phyloP scores from a whole-genome alignment of 2,888 invertebrate genomes.

The Strigamia maritima region DNA sequence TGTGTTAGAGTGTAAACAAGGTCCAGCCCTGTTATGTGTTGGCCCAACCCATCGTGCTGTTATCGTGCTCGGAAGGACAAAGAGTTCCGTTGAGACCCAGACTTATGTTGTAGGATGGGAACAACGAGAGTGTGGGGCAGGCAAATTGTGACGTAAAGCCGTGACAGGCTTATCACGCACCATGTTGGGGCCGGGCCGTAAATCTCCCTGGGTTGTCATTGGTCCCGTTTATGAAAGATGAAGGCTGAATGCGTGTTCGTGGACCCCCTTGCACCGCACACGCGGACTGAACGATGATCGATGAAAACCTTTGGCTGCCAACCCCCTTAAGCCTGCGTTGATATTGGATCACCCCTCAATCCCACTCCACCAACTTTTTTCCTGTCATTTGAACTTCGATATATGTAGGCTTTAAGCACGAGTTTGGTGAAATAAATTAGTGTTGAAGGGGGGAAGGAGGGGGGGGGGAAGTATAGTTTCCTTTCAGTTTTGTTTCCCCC shows the following conservation, averaged over 20 bases:
- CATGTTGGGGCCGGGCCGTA: slow-evolving; percentile 35
- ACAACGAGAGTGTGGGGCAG: slow-evolving; percentile 35
- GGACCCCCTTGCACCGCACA: slow-evolving; percentile 35
- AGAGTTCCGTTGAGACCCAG: slow-evolving; percentile 29
- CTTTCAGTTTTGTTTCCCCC: neutral
- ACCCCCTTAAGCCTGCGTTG: slow-evolving; percentile 21
- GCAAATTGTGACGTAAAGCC: slow-evolving; percentile 40
- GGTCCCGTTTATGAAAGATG: slow-evolving; percentile 40
- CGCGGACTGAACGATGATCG: slow-evolving; percentile 36
- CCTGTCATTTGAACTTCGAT: neutral
- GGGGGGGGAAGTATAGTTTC: neutral
- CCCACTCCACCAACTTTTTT: slow-evolving; percentile 28
- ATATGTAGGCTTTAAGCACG: neutral
- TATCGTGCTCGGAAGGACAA: slow-evolving; percentile 18
- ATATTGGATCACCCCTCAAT: slow-evolving; percentile 36
- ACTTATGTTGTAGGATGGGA: slow-evolving; percentile 17
- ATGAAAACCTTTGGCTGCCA: slow-evolving; percentile 30
- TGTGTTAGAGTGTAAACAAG: slow-evolving; percentile 19
- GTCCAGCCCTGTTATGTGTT: slow-evolving; percentile 30
- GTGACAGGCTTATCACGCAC: slow-evolving; percentile 40
- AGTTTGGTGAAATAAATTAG: neutral
- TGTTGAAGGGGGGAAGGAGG: neutral
- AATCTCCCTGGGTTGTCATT: slow-evolving; percentile 37
- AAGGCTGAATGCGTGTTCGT: slow-evolving; percentile 28
- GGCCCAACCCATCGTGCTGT: slow-evolving; percentile 29